Base-by-base conservation (phyloP, 2,113 vertebrate species). In the Nestor notabilis region DNA sequence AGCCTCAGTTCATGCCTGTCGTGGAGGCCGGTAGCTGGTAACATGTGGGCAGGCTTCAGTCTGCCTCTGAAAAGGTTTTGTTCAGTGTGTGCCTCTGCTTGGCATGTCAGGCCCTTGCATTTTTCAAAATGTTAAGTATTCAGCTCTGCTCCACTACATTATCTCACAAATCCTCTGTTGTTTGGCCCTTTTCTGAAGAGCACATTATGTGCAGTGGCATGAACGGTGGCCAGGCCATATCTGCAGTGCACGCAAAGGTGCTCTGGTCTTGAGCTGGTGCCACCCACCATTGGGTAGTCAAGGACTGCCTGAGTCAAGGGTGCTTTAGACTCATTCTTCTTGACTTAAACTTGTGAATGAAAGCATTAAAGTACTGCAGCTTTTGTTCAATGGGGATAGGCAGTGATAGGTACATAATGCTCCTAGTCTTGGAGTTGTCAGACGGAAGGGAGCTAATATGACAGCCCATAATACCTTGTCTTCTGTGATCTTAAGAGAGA, bases 71-170 rank as follows among this genome's bases (percentile, higher is more conserved):
- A 86, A 91, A 78, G 87, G 64, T 77, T 87, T 80, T 95, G 86
- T 96, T 94, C 93, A 95, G 77, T 61, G 27, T 61, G 11, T 76
- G 91, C 81, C 83, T 93, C 94, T 53, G 91, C 89, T 93, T 0
- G 0, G 46, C 66, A 71, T 0, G 0, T 64, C 8, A 4, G 75
- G 31, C 79, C 93, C 49, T 91, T 69, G 78, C 58, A 29, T 65
- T 83, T 87, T 81, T 79, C 74, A 77, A 90, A 95, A 95, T 94
- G 93, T 84, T 86, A 94, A 95, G 69, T 92, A 55, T 85, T 95
- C 72, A 68, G 74, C 77, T 95, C 77, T 70, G 61, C 80, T 90
- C 61, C 74, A 90, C 83, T 95, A 19, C 77, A 76, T 93, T 84
- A 87, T 93, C 86, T 91, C 86, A 97, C 94, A 95, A 84, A 72